Percentiles rank a stretch among this genome's conserved stretches.
These are phyloP conservation scores for Valencia hispanica DNA, from an alignment of 2,797 vertebrate genomes.

Conservation along the genomic window DNA sequence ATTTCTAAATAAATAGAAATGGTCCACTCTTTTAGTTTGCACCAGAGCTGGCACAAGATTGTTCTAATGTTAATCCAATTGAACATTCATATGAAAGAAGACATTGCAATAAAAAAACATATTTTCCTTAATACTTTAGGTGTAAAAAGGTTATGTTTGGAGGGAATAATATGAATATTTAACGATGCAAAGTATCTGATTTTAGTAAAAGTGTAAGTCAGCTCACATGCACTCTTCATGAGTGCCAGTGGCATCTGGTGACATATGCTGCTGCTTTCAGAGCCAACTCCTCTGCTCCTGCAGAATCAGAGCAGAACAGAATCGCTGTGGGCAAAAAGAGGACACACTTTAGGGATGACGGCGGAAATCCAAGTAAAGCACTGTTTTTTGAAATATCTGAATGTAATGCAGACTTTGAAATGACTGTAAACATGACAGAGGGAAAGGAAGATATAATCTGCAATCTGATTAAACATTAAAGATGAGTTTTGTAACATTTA, in stretches of 20 bases:
- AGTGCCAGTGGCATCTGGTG: background rate
- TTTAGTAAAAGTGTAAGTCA: background rate
- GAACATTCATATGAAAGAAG: background rate
- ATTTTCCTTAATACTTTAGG: background rate
- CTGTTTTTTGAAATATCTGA: background rate
- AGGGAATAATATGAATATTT: background rate
- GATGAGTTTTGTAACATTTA: background rate
- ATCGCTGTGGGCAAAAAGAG: constrained; percentile 1
- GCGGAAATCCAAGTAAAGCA: background rate
- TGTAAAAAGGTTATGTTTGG: background rate
- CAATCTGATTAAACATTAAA: background rate
- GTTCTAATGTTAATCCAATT: background rate
- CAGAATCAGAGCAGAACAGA: constrained; percentile 9
- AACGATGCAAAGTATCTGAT: background rate
- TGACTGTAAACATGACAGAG: background rate
- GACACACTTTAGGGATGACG: background rate
- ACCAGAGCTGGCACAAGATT: background rate
- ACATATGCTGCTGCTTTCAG: constrained; percentile 13
- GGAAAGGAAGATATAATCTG: background rate
- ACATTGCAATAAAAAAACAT: background rate
- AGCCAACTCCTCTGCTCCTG: background rate
- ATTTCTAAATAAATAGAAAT: background rate
- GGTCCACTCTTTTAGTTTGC: background rate
- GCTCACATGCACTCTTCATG: background rate
- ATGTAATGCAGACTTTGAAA: background rate